Evolutionary conservation across 1,140 invertebrate genomes (phyloP).

Genomic region (Plectrocnemia conspersa): DNA sequence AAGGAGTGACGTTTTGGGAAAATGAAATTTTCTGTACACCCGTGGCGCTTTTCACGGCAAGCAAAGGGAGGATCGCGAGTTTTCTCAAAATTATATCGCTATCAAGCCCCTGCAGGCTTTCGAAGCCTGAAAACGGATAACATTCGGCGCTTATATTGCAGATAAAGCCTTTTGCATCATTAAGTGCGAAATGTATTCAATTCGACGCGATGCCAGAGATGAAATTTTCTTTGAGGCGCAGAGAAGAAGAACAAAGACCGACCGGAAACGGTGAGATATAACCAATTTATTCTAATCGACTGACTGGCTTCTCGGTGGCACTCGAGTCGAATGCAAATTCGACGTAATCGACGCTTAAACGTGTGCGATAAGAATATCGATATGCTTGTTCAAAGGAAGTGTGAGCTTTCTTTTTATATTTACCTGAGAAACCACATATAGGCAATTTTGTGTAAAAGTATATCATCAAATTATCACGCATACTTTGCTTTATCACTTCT

Average conservation of each 20-base stretch:
- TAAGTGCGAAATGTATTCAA: conserved; percentile 34
- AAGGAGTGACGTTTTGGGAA: background rate
- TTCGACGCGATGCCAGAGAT: conserved; percentile 23
- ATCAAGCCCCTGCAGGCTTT: background rate
- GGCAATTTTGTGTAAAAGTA: no score
- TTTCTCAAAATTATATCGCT: background rate
- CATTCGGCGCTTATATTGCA: conserved; percentile 28
- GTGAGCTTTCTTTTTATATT: no score
- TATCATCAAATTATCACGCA: no score
- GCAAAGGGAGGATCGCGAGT: background rate
- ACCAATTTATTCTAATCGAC: conserved; percentile 35
- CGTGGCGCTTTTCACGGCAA: background rate
- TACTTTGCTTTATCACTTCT: no score
- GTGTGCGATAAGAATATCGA: background rate
- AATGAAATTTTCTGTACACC: background rate
- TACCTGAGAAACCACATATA: no score
- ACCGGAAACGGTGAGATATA: conserved; percentile 20
- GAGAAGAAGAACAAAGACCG: conserved; percentile 5
- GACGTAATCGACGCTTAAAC: conserved; percentile 7
- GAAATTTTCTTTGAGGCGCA: conserved; percentile 28
- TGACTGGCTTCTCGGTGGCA: conserved; percentile 3
- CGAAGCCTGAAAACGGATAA: conserved; percentile 1
- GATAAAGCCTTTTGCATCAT: conserved; percentile 34
- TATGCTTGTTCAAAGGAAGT: no score
- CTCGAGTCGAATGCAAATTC: conserved; percentile 18